Conservation (phyloP, 2,113 vertebrate species). For the Cepphus grylle region DNA sequence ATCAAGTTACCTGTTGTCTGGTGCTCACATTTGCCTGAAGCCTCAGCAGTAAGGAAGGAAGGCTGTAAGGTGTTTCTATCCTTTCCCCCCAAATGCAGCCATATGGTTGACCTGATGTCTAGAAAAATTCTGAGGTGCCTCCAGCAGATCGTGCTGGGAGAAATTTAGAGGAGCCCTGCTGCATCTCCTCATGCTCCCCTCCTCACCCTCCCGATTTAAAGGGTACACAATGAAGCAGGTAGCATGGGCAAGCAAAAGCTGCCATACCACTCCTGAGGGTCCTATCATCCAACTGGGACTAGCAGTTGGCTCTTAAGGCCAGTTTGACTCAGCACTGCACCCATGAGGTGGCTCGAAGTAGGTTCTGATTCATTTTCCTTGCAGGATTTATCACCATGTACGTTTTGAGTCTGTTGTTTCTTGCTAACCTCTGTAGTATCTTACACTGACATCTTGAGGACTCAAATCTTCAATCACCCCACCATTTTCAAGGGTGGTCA, state of each 20-base stretch:
- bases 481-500: background rate
- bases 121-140: background rate
- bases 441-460: background rate
- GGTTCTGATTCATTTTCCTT: background rate
- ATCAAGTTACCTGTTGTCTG: background rate
- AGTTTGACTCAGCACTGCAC: background rate
- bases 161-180: background rate
- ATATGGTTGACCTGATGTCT: background rate
- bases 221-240: background rate
- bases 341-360: fast-evolving
- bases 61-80: background rate
- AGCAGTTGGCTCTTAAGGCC: background rate
- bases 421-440: background rate
- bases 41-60: background rate
- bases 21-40: background rate
- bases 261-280: background rate
- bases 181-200: background rate
- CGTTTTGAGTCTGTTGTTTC: background rate
- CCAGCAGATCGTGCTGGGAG: background rate
- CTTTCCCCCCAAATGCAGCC: fast-evolving
- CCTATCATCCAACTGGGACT: no score
- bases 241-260: background rate
- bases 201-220: background rate
- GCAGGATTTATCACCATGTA: background rate
- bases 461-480: background rate